phyloP scores from a whole-genome alignment of 1,140 invertebrate species.

The Sitobion miscanthi region DNA sequence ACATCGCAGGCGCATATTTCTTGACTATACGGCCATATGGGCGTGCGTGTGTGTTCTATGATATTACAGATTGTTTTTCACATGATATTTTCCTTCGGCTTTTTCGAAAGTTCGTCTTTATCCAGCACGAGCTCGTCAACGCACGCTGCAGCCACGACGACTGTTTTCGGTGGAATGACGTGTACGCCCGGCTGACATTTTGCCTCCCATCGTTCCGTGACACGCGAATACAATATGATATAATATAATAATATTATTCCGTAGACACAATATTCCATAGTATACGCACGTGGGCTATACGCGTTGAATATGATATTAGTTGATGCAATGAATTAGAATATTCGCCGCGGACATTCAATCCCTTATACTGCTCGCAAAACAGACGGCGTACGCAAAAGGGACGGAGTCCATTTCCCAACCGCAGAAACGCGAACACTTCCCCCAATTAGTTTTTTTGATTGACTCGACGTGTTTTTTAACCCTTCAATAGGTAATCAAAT shows the following conservation, averaged over 20 bases:
- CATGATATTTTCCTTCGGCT: too few relatives aligned
- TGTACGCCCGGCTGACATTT: too few relatives aligned
- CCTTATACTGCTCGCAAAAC: neutral
- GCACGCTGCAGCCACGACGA: too few relatives aligned
- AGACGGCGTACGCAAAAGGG: neutral
- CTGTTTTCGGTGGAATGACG: neutral
- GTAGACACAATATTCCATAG: neutral
- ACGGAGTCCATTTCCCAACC: neutral
- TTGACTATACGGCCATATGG: too few relatives aligned
- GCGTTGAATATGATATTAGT: neutral
- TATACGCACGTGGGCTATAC: neutral
- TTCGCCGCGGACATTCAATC: neutral
- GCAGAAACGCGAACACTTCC: neutral
- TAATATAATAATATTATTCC: neutral
- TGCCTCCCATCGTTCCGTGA: neutral
- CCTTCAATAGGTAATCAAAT: too few relatives aligned
- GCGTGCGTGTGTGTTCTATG: too few relatives aligned
- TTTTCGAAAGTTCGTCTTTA: neutral
- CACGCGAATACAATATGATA: neutral
- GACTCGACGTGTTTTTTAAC: too few relatives aligned
- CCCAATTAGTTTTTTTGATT: too few relatives aligned
- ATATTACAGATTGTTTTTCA: too few relatives aligned
- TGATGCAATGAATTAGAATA: neutral
- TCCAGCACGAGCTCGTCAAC: neutral
- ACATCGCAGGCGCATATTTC: too few relatives aligned